A percentile compares a stretch with the other conserved stretches of the same genome.
Evolutionary conservation across 2,113 vertebrate species (phyloP).

Genomic region (Lamprologus ornatipinnis): DNA sequence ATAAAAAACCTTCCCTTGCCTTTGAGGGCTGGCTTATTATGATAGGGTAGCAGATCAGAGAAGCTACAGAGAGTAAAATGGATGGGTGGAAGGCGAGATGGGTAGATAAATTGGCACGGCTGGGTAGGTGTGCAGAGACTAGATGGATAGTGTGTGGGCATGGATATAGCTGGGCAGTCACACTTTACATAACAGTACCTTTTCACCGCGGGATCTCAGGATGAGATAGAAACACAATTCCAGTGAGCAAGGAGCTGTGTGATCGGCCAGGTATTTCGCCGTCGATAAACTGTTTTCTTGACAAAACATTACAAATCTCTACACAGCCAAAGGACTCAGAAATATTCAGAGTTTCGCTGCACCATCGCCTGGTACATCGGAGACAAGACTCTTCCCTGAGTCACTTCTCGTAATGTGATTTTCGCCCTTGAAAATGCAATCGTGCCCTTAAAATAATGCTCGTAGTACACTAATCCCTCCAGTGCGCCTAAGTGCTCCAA

Average conservation of each 20-base stretch:
- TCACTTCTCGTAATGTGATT: constrained; percentile 43
- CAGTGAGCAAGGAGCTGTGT: background rate
- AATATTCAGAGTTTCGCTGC: background rate
- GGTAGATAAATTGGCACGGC: background rate
- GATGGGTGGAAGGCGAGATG: constrained; percentile 17
- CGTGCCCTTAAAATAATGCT: constrained; percentile 41
- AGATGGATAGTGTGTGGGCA: constrained; percentile 22
- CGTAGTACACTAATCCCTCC: constrained; percentile 16
- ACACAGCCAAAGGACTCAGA: background rate
- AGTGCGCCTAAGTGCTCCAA: constrained; percentile 3
- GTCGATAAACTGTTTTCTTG: constrained; percentile 20
- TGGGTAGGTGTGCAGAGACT: background rate
- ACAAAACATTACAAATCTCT: constrained; percentile 28
- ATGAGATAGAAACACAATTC: constrained; percentile 27
- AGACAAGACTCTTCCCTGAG: constrained; percentile 30
- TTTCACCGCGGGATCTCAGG: background rate
- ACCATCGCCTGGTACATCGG: background rate
- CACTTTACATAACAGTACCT: constrained; percentile 31
- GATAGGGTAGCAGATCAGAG: constrained; percentile 35
- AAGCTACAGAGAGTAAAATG: background rate
- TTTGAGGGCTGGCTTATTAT: constrained; percentile 24
- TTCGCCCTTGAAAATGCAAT: constrained; percentile 53
- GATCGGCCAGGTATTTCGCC: background rate
- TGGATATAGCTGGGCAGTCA: background rate
- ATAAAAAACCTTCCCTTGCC: constrained; percentile 35